Base-by-base conservation (phyloP, 2,888 invertebrate genomes). In the Leptogaster cylindrica region DNA sequence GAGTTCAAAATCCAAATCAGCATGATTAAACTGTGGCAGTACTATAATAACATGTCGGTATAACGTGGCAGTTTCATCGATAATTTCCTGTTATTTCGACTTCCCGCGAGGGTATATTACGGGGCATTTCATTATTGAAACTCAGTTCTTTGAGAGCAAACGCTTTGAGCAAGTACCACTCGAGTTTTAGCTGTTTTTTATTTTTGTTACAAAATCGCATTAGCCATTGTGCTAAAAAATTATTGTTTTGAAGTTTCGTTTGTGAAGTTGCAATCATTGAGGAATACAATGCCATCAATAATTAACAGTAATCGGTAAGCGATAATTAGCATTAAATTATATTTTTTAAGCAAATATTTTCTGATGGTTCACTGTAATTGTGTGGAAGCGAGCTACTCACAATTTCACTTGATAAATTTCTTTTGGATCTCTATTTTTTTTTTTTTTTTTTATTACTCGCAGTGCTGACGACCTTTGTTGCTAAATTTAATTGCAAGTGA, bases 281-380 rank as follows among this genome's bases (percentile, higher is more conserved):
- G 70, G 31, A 81, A 76, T 79, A 83, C 80, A 77, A 86, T 87
- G 87, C 86, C 87, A 73, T 85, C 86, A 78, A 84, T 87, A 84
- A 82, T 86, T 81, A 85, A 84, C 81, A 84, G 84, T 81, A 85
- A 86, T 83, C 84, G 85, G 87, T 87, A 79, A 86, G 86, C 85
- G 73, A 18, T 41, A 50, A 33, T n/a, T n/a, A n/a, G n/a, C n/a
- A n/a, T n/a, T n/a, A n/a, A n/a, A n/a, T n/a, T n/a, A n/a, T n/a
- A n/a, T n/a, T n/a, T n/a, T n/a, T n/a, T n/a, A n/a, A n/a, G n/a
- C n/a, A n/a, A n/a, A n/a, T n/a, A n/a, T n/a, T n/a, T n/a, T n/a
- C n/a, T n/a, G n/a, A n/a, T n/a, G n/a, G n/a, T 20, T 7, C 4
- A 16, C 3, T 3, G 16, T 4, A 10, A 3, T 2, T 10, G 16